Base-by-base conservation (phyloP, 2,797 vertebrate genomes). In the Propithecus perrieri region DNA sequence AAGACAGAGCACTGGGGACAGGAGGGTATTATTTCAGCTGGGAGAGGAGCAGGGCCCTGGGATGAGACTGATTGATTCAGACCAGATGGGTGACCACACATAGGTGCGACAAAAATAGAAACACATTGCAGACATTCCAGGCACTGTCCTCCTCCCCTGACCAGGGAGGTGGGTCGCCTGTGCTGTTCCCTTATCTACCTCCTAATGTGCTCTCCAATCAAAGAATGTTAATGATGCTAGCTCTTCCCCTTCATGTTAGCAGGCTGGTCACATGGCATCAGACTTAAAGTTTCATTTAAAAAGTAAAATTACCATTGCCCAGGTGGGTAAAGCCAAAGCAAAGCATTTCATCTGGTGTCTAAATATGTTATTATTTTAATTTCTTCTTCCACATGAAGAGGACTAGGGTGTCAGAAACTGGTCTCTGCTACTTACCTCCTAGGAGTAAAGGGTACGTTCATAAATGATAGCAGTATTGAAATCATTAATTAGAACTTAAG, bases 41-140 rank as follows among this genome's bases (percentile, higher is more conserved):
- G 98, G 98, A 98, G 98, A 98, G 98, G 98, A 98, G 98, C 98
- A 98, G 98, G 98, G 99, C 98, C 98, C 98, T 69, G 88, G 99
- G 99, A 99, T 99, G 98, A 98, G 98, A 98, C 99, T 99, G 99
- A 99, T 99, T 99, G 99, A 99, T 99, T 99, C 99, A 99, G 99
- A 99, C 99, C 99, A 99, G 99, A 99, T 99, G 99, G 99, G 99
- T 98, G 98, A 99, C 99, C 99, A 98, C 99, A 99, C 99, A 99
- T 99, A 99, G 99, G 99, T 99, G 98, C 50, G 98, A 99, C 99
- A 95, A 98, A 99, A 99, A 99, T 99, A 99, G 99, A 99, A 99
- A 98, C 98, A 95, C 98, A 99, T 99, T 98, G 98, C 98, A 99
- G 98, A 98, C 99, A 99, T 99, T 99, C 99, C 99, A 98, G 97